These are phyloP conservation scores for Mormyrus lacerda DNA, from an alignment of 2,113 vertebrate genomes.

Conservation along the genomic window DNA sequence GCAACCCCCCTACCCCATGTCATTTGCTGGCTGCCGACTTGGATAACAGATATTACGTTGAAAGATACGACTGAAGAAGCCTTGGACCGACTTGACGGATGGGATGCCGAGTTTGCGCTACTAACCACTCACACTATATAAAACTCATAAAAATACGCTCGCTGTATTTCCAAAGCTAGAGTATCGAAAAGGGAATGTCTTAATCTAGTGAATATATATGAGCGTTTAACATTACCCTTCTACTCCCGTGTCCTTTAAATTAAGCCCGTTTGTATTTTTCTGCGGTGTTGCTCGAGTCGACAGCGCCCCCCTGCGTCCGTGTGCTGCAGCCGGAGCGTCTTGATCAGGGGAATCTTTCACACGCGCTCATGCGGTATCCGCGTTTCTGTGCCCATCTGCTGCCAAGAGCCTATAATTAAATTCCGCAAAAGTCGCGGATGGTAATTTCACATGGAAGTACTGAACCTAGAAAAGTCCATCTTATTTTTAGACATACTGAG, in stretches of 20 bases:
- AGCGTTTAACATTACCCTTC: slow-evolving; percentile 4
- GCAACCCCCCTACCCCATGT: background rate
- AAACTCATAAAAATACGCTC: background rate
- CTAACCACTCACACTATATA: background rate
- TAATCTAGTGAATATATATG: slow-evolving; percentile 5
- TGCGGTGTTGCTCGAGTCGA: background rate
- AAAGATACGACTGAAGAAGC: background rate
- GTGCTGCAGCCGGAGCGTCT: background rate
- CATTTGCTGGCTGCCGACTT: background rate
- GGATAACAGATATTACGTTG: background rate
- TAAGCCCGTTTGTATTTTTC: background rate
- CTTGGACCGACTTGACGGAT: background rate
- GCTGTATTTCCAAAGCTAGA: background rate
- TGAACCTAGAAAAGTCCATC: background rate
- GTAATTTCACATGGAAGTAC: background rate
- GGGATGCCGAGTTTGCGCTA: background rate
- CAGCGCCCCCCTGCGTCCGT: slow-evolving; percentile 2
- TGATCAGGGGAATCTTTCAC: background rate
- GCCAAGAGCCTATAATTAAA: background rate
- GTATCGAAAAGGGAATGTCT: background rate
- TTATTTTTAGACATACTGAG: background rate
- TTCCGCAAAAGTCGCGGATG: background rate
- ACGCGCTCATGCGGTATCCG: background rate
- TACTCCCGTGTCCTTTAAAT: slow-evolving; percentile 4
- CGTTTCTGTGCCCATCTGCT: background rate